phyloP scores from a whole-genome alignment of 2,888 invertebrate genomes.

The Azorinus chamasolen region DNA sequence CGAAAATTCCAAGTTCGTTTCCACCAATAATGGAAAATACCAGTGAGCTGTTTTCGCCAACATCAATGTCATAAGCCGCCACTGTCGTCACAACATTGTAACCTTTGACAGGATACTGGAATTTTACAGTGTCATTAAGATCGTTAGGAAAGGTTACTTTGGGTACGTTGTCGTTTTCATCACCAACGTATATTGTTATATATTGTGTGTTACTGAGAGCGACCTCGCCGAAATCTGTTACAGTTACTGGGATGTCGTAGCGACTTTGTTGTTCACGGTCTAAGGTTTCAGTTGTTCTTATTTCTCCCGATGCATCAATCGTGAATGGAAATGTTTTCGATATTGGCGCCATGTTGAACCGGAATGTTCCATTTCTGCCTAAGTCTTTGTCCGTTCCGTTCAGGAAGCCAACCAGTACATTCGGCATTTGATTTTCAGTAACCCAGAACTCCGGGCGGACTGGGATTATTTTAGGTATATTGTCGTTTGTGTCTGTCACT shows the following conservation, averaged over 20 bases:
- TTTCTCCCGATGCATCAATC: constrained; percentile 65
- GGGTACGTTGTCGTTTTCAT: constrained; percentile 78
- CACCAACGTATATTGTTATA: constrained; percentile 72
- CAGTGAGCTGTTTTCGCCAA: constrained; percentile 54
- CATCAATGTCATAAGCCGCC: constrained; percentile 57
- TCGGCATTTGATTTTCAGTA: constrained; percentile 48
- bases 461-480: constrained; percentile 59
- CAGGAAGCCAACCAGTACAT: constrained; percentile 56
- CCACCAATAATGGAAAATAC: constrained; percentile 47
- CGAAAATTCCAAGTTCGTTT: constrained; percentile 56
- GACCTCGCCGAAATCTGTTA: constrained; percentile 69
- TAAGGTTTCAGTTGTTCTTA: constrained; percentile 63
- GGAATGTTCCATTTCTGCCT: constrained; percentile 71
- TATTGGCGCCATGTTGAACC: constrained; percentile 45
- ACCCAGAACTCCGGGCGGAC: constrained; percentile 51
- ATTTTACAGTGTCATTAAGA: constrained; percentile 70
- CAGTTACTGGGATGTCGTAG: constrained; percentile 70
- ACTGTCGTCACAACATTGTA: constrained; percentile 58
- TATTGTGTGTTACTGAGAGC: constrained; percentile 67
- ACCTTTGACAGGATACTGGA: constrained; percentile 47
- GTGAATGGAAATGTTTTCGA: constrained; percentile 68
- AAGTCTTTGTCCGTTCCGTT: constrained; percentile 65
- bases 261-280: constrained; percentile 70
- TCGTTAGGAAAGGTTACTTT: constrained; percentile 74
- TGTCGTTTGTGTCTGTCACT: constrained; percentile 65